Evolutionary conservation across 2,113 vertebrate genomes (phyloP), one percentile per base, ranked within the genome.

Genomic region (Oreochromis aureus): DNA sequence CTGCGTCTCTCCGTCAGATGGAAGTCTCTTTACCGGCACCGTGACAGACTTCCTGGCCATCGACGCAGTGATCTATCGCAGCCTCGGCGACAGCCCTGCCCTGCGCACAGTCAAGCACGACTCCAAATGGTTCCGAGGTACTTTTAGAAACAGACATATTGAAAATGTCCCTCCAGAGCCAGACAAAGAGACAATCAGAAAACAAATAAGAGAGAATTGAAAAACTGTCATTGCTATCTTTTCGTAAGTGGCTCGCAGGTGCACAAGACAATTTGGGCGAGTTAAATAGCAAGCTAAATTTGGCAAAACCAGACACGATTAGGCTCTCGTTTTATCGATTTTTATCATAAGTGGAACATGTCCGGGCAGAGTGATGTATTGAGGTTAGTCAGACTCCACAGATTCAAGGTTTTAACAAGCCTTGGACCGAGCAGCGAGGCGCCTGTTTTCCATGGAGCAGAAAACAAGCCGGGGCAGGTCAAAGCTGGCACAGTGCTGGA

Each of bases 41-140:
- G 98, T 99, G 81, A 99, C 98, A 0, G 98, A 99, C 95, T 99
- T 99, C 95, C 95, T 99, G 73, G 99, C 98, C 94, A 99, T 99
- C 4, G 99, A 99, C 0, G 98, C 99, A 0, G 99, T 99, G 92
- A 98, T 99, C 95, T 99, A 99, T 96, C 98, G 98, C 51, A 99
- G 99, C 93, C 97, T 99, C 0, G 97, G 98, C 39, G 97, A 98
- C 94, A 97, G 97, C 93, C 98, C 97, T 0, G 97, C 98, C 46
- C 97, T 99, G 53, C 98, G 99, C 91, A 99, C 98, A 0, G 97
- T 99, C 91, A 99, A 99, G 69, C 98, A 99, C 0, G 99, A 99
- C 92, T 99, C 99, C 95, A 99, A 99, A 88, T 99, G 98, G 99
- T 98, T 99, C 95, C 96, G 98, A 98, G 99, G 99, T 99, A 95